Percentiles rank a stretch among this genome's conserved stretches.
Evolutionary conservation across 2,797 vertebrate species (phyloP).

Genomic region (Amphiprion clarkii): DNA sequence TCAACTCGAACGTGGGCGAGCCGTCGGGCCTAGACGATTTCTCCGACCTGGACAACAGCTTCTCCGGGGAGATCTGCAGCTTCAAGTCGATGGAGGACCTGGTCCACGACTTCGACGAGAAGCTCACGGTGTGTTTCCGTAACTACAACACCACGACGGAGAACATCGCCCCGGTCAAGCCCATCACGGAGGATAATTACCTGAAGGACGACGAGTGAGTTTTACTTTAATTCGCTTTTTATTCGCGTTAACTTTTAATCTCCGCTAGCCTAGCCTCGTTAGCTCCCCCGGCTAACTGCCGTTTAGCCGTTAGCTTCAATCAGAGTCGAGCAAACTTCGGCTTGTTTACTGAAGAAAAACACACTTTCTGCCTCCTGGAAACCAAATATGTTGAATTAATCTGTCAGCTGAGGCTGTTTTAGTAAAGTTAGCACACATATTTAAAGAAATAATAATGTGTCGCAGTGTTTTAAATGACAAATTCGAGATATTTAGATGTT

Average conservation of each 20-base stretch:
- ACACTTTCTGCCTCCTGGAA: not conserved
- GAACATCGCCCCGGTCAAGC: slow-evolving; percentile 87
- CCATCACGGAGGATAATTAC: slow-evolving; percentile 91
- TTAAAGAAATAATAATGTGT: no score
- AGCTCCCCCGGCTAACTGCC: slow-evolving; percentile 52
- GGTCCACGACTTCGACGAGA: slow-evolving; percentile 90
- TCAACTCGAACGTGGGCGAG: slow-evolving; percentile 82
- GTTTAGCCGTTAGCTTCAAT: slow-evolving; percentile 44
- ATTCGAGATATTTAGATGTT: no score
- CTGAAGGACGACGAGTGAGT: slow-evolving; percentile 96
- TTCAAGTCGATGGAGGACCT: slow-evolving; percentile 88
- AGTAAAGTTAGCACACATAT: no score
- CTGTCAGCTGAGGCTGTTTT: no score
- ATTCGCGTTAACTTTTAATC: slow-evolving; percentile 66
- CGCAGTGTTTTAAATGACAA: no score
- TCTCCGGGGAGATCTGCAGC: slow-evolving; percentile 84
- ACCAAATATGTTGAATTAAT: not conserved
- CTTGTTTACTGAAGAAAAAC: not conserved
- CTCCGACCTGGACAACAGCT: slow-evolving; percentile 83
- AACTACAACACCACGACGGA: slow-evolving; percentile 88
- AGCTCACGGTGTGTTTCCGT: slow-evolving; percentile 93
- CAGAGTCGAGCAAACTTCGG: slow-evolving; percentile 46
- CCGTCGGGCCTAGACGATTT: slow-evolving; percentile 83
- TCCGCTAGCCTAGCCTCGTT: slow-evolving; percentile 48
- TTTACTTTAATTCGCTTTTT: slow-evolving; percentile 18